These are phyloP conservation scores for Tautogolabrus adspersus DNA, from an alignment of 2,113 vertebrate species.

Conservation along the genomic window DNA sequence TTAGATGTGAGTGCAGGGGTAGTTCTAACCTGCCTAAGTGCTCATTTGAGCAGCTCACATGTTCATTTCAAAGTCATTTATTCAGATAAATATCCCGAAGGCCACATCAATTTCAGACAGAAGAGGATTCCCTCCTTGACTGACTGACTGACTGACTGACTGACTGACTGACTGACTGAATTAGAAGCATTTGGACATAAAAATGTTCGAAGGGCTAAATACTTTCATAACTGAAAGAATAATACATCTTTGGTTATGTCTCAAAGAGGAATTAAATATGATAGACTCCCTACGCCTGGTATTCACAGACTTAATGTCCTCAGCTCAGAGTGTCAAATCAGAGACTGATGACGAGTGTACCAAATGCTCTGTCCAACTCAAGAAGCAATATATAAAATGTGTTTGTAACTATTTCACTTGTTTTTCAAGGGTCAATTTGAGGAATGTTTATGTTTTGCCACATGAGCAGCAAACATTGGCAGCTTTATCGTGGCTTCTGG, in stretches of 20 bases:
- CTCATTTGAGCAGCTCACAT: slow-evolving; percentile 9
- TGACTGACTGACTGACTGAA: slow-evolving; percentile 31
- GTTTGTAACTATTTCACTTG: slow-evolving; percentile 31
- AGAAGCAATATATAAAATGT: slow-evolving; percentile 49
- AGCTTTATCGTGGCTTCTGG: slow-evolving; percentile 22
- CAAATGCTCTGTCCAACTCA: slow-evolving; percentile 47
- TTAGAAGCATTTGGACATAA: slow-evolving; percentile 15
- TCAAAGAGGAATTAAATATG: background rate
- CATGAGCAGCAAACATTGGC: slow-evolving; percentile 51
- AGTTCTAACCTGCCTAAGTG: background rate
- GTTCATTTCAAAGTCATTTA: slow-evolving; percentile 37
- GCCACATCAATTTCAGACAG: slow-evolving; percentile 19
- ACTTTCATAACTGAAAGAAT: slow-evolving; percentile 14
- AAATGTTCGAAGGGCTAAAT: slow-evolving; percentile 9
- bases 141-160: slow-evolving; percentile 21
- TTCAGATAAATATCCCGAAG: slow-evolving; percentile 21
- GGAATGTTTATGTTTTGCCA: slow-evolving; percentile 39
- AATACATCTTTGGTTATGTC: background rate
- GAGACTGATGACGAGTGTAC: slow-evolving; percentile 44
- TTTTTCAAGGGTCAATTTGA: slow-evolving; percentile 48
- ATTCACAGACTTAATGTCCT: slow-evolving; percentile 12
- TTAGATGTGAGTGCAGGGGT: slow-evolving; percentile 7
- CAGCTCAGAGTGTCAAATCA: background rate
- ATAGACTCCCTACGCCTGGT: slow-evolving; percentile 20
- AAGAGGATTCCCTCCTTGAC: slow-evolving; percentile 26